phyloP scores from a whole-genome alignment of 1,140 invertebrate genomes.

The Harlomillsia oculata region DNA sequence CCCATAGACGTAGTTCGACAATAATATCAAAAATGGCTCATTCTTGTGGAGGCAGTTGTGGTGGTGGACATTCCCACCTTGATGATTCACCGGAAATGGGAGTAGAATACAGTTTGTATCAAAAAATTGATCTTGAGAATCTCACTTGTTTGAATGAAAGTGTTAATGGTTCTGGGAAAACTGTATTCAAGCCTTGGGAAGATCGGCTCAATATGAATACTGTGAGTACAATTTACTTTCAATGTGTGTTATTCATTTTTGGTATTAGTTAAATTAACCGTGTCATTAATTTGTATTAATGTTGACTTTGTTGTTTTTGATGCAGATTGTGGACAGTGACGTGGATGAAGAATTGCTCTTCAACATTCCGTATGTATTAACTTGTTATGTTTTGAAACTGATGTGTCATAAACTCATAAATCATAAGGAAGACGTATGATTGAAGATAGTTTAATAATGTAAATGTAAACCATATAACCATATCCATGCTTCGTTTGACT shows the following conservation, averaged over 20 bases:
- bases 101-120: conserved; percentile 73
- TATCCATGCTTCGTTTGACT: conserved; percentile 6
- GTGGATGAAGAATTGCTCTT: conserved; percentile 86
- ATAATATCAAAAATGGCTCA: conserved; percentile 28
- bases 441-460: neutral
- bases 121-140: conserved; percentile 81
- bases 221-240: conserved; percentile 45
- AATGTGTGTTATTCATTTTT: too few species aligned
- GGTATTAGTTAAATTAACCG: neutral
- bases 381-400: neutral
- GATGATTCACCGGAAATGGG: conserved; percentile 64
- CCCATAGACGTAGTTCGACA: neutral
- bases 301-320: conserved; percentile 28
- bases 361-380: conserved; percentile 70
- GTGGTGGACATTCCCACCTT: conserved; percentile 43
- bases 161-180: conserved; percentile 70
- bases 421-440: neutral
- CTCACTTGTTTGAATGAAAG: conserved; percentile 83
- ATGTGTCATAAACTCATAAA: neutral
- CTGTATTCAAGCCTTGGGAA: conserved; percentile 88
- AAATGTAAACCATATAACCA: conserved; percentile 1
- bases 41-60: conserved; percentile 37
- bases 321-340: conserved; percentile 87
- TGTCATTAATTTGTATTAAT: neutral
- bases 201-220: conserved; percentile 62